Evolutionary conservation across 2,113 vertebrate species (phyloP), one percentile per base, ranked within the genome.

Genomic region (Arothron firmamentum): DNA sequence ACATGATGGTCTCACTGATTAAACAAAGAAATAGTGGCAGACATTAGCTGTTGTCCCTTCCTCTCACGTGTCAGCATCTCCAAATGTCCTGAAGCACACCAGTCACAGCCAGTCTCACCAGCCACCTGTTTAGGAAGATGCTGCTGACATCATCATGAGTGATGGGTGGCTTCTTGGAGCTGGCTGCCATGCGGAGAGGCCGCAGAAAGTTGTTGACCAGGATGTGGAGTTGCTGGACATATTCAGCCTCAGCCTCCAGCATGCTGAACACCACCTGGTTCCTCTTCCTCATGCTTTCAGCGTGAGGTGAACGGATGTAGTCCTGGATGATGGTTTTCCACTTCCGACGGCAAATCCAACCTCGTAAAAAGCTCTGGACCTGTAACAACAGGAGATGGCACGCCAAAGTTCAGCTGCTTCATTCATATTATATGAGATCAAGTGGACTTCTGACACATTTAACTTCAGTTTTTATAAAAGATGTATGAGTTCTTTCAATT

Each of bases 201-300:
- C 96, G 91, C 79, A 99, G 90, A 84, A 99, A 99, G 88, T 96
- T 98, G 90, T 99, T 97, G 83, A 99, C 96, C 0, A 99, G 90
- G 78, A 99, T 95, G 88, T 99, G 95, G 61, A 99, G 93, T 88
- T 99, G 96, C 88, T 98, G 96, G 17, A 99, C 96, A 0, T 99
- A 99, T 85, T 99, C 96, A 0, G 96, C 95, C 86, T 99, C 96
- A 0, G 96, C 95, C 71, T 99, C 96, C 90, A 99, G 88, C 96
- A 99, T 99, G 90, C 96, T 99, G 90, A 99, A 99, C 65, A 99
- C 96, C 46, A 99, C 95, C 87, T 98, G 96, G 91, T 99, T 99
- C 80, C 96, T 90, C 87, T 96, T 98, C 77, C 96, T 93, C 96
- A 99, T 99, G 92, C 96, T 98, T 89, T 99, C 96, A 0, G 96